These are phyloP conservation scores for Orthosia gothica DNA, from an alignment of 2,888 invertebrate genomes.

Conservation along the genomic window DNA sequence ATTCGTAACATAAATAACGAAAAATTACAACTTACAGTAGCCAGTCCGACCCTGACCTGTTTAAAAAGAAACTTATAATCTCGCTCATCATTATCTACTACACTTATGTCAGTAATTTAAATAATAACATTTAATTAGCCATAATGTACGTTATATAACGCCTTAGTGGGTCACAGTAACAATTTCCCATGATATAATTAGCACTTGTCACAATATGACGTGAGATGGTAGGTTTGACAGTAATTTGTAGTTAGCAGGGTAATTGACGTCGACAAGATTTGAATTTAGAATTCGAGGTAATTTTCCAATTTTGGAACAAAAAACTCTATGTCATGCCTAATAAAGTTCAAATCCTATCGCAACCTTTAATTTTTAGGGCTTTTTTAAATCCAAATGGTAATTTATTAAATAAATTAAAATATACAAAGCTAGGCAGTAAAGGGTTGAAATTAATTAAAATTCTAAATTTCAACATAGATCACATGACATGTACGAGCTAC, in stretches of 20 bases:
- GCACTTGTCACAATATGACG: constrained; percentile 9
- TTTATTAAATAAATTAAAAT: not conserved
- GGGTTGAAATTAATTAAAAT: not conserved
- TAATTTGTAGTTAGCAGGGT: constrained; percentile 37
- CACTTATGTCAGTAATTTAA: constrained; percentile 35
- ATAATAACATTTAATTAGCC: constrained; percentile 46
- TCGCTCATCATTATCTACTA: constrained; percentile 9
- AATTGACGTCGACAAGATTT: constrained; percentile 3
- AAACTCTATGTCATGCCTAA: not conserved
- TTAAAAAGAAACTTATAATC: constrained; percentile 38
- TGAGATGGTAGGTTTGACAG: constrained; percentile 19
- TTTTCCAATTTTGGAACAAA: not conserved
- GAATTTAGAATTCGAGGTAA: not conserved
- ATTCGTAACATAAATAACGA: not conserved
- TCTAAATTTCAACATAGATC: not conserved
- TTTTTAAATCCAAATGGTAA: not conserved
- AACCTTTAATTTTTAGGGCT: too few relatives aligned
- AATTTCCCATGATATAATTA: constrained; percentile 45
- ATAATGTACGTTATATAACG: constrained; percentile 46
- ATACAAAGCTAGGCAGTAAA: not conserved
- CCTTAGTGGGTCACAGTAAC: constrained; percentile 31
- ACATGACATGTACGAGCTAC: too few relatives aligned
- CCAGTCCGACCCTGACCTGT: constrained; percentile 28
- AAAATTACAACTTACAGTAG: not conserved
- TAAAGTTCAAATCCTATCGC: too few relatives aligned